Conservation (phyloP, 2,797 vertebrate species). For the Myiotriccus ornatus region DNA sequence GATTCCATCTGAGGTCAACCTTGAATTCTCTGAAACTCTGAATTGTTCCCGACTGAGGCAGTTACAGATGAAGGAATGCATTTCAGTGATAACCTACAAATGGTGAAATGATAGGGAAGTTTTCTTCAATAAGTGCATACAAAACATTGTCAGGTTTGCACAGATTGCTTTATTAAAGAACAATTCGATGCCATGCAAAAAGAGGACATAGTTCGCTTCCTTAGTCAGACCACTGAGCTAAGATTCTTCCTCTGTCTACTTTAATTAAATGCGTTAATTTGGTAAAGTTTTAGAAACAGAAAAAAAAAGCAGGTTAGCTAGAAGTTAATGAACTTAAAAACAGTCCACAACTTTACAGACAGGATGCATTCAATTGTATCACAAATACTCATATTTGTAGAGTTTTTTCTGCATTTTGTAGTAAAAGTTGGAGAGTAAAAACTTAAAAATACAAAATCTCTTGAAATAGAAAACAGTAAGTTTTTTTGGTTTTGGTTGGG, state of each 20-base stretch:
- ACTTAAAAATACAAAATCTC: background rate
- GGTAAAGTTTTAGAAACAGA: background rate
- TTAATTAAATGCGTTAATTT: background rate
- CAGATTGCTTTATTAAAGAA: background rate
- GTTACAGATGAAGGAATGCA: accelerated
- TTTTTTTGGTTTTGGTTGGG: background rate
- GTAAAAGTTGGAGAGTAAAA: background rate
- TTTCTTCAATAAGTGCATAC: background rate
- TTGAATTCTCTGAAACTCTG: background rate
- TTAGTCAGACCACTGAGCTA: background rate
- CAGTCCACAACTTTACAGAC: background rate
- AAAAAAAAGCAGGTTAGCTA: background rate
- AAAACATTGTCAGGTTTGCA: background rate
- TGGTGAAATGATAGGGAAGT: background rate
- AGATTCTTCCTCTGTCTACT: background rate
- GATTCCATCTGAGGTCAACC: background rate
- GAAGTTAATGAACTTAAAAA: background rate
- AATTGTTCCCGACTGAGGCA: background rate
- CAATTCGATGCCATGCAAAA: background rate
- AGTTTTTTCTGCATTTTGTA: background rate
- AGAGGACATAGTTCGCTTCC: background rate
- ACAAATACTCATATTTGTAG: background rate
- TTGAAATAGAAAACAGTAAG: background rate
- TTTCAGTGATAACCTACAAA: background rate
- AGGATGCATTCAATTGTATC: background rate